Percentiles rank a stretch among this genome's conserved stretches.
These are phyloP conservation scores for Megaustenia siamemsis DNA, from an alignment of 2,888 invertebrate genomes.

Conservation along the genomic window DNA sequence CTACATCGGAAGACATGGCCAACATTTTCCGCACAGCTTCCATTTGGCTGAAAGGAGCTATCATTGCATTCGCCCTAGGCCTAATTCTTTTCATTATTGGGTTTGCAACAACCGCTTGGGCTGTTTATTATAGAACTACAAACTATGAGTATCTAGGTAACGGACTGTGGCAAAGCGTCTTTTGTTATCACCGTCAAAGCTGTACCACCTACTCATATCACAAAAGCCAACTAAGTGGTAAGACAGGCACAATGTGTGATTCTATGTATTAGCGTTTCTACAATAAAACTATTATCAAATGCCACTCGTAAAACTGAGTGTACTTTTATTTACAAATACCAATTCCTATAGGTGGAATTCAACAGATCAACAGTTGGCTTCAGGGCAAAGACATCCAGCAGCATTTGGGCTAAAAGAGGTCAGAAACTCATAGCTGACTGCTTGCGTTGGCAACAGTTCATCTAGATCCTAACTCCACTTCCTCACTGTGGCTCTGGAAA, in stretches of 20 bases:
- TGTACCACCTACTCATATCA: slow-evolving; percentile 32
- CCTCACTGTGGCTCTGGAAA: too few relatives aligned
- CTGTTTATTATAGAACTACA: slow-evolving; percentile 26
- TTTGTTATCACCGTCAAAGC: slow-evolving; percentile 14
- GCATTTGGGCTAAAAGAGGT: too few relatives aligned
- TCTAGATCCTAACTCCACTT: too few relatives aligned
- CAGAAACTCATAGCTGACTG: too few relatives aligned
- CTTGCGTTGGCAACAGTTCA: too few relatives aligned
- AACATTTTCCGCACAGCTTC: slow-evolving; percentile 58
- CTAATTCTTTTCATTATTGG: slow-evolving; percentile 67
- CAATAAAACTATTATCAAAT: too few relatives aligned
- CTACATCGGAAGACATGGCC: slow-evolving; percentile 22
- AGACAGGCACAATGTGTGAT: not conserved
- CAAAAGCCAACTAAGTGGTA: not conserved
- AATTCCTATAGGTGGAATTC: too few relatives aligned
- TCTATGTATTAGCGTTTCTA: not conserved
- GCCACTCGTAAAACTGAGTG: too few relatives aligned
- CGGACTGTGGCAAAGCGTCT: slow-evolving; percentile 58
- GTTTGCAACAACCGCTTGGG: slow-evolving; percentile 69
- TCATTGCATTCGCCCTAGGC: slow-evolving; percentile 58
- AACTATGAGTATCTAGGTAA: not conserved
- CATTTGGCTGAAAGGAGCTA: slow-evolving; percentile 62
- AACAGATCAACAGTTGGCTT: too few relatives aligned
- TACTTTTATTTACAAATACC: too few relatives aligned
- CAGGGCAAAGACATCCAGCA: too few relatives aligned